Percentiles rank a stretch among this genome's conserved stretches.
phyloP scores from a whole-genome alignment of 2,797 vertebrate genomes.

The Eulemur rubriventer region DNA sequence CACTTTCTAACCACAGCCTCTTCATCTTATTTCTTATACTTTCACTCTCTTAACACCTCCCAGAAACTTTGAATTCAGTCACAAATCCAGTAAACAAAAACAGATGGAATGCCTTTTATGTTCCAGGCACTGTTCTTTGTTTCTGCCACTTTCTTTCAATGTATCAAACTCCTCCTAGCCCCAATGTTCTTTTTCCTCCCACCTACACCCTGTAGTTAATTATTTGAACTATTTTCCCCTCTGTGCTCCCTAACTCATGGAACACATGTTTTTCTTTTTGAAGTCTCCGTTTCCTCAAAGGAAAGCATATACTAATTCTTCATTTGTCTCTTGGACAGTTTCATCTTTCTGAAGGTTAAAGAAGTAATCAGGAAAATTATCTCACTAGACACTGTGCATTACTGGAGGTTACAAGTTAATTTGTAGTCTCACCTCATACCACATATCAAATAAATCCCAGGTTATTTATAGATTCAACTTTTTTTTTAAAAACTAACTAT shows the following conservation, averaged over 20 bases:
- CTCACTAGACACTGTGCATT: neutral
- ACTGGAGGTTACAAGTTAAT: conserved; percentile 32
- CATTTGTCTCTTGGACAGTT: conserved; percentile 23
- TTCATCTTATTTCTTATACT: neutral
- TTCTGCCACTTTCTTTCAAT: neutral
- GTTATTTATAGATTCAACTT: conserved; percentile 27
- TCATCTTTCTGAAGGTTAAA: conserved; percentile 21
- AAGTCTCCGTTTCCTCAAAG: conserved; percentile 19
- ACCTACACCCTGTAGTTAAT: neutral
- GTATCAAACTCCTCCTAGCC: neutral
- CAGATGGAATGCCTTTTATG: neutral
- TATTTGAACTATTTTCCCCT: neutral
- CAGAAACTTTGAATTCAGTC: neutral
- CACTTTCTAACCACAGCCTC: neutral
- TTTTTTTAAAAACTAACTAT: neutral
- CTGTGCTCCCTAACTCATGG: neutral
- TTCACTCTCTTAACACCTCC: neutral
- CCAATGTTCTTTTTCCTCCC: neutral
- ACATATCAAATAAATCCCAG: neutral
- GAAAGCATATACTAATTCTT: conserved; percentile 25
- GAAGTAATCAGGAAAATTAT: neutral
- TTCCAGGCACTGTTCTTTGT: neutral
- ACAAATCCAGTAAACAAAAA: neutral
- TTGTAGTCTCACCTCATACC: conserved; percentile 5
- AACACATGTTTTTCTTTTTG: neutral